Base-by-base conservation (phyloP, 2,797 vertebrate genomes). In the Clamator glandarius region DNA sequence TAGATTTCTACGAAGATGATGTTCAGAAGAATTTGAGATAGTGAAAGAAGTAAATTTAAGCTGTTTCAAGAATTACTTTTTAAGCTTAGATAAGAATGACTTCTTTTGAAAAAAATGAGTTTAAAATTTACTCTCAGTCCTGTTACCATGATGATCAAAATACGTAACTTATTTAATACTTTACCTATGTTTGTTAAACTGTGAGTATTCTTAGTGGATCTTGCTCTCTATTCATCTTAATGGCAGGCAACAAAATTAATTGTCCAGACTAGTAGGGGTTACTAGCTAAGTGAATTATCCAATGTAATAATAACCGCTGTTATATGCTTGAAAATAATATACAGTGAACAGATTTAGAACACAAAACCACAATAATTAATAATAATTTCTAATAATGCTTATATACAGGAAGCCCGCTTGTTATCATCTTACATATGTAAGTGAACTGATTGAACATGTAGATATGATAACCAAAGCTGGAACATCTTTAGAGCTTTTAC, bases 321-420 rank as follows among this genome's bases (percentile, higher is more conserved):
- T 31, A 6, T 58, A 28, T 62, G 17, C 50, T 48, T 58, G 52
- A 78, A 52, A 52, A 29, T 31, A 54, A 67, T 17, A 13, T 73
- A 20, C 31, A 69, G 24, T 28, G 12, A 86, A 64, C 9, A 24
- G 5, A 3, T 33, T 8, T 39, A 52, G 57, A 61, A 74, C 1
- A 3, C 33, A 77, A 62, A 6, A 4, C 1, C 9, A 66, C 36
- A n/a, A 29, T 39, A 44, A 44, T 14, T 44, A 44, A 44, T 42
- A 42, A 42, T 42, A 41, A 41, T 52, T 89, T 76, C 15, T n/a
- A 57, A 29, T 80, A 68, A 68, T 54, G 29, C 6, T 33, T 2
- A 48, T n/a, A 20, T 19, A 15, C 10, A 68, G 29, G 12, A 64
- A 78, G 7, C 2, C 9, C 10, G n/a, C 2, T 29, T 1, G 1